Percentiles rank a stretch among this genome's conserved stretches.
These are phyloP conservation scores for Paradoxurus hermaphroditus DNA, from an alignment of 2,113 vertebrate genomes.

Conservation along the genomic window DNA sequence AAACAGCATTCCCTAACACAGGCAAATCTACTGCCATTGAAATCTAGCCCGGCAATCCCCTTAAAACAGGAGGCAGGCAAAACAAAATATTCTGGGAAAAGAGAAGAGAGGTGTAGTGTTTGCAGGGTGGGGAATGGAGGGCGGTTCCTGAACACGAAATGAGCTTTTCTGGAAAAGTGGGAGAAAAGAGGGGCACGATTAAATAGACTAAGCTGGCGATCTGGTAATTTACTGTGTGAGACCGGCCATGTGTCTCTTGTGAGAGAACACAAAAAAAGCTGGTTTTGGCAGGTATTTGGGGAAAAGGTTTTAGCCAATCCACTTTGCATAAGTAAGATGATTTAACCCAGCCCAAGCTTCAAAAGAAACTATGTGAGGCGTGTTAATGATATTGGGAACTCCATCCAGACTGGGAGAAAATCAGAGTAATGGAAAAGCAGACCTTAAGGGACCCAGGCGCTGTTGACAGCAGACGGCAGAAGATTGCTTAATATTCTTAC, in stretches of 20 bases:
- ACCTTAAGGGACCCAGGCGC: slow-evolving; percentile 49
- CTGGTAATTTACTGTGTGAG: neutral
- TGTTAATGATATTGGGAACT: slow-evolving; percentile 54
- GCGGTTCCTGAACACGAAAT: neutral
- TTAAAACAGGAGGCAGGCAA: neutral
- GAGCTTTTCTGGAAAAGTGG: neutral
- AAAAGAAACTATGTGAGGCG: slow-evolving; percentile 5
- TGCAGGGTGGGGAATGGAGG: accelerated
- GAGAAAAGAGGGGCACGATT: neutral
- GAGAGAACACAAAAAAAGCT: slow-evolving; percentile 24
- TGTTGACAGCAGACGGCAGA: slow-evolving; percentile 71
- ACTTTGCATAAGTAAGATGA: slow-evolving; percentile 62
- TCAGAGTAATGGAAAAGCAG: slow-evolving; percentile 51
- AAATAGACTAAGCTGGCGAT: neutral
- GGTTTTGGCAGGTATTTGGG: slow-evolving; percentile 18
- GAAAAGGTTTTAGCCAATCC: slow-evolving; percentile 33
- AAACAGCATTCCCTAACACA: neutral
- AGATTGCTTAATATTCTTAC: slow-evolving; percentile 76
- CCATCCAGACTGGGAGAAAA: slow-evolving; percentile 53
- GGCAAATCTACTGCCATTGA: neutral
- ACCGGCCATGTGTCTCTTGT: neutral
- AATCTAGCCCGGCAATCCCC: neutral
- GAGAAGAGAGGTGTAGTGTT: neutral
- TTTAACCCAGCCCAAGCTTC: slow-evolving; percentile 56
- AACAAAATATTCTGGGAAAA: neutral